Evolutionary conservation across 2,888 invertebrate species (phyloP), one percentile per base, ranked within the genome.

Genomic region (Melanostoma mellinum): DNA sequence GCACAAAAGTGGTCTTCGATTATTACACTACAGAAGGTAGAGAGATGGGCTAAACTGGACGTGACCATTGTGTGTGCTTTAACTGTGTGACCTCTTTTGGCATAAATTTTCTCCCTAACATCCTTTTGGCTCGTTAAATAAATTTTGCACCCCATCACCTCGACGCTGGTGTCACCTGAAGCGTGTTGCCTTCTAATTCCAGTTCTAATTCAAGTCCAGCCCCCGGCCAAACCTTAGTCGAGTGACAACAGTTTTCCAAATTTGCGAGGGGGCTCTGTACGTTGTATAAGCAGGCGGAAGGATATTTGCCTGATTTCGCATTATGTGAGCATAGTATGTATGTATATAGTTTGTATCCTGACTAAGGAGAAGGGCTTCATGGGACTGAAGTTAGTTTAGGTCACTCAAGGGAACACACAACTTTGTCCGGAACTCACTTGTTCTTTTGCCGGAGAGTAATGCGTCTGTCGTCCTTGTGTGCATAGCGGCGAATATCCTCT

Each of bases 61-160:
- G 76, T 85, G 85, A 80, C 85, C 85, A 80, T 71, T 79, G 55
- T 77, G 58, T 77, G 46, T 77, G 72, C 68, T 46, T 77, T 68
- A 82, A 77, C 82, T 77, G 82, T 76, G 80, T 76, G 79, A 80
- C 79, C 85, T 80, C 80, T 80, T 80, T 85, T 48, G 71, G 75
- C 85, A 85, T 85, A 85, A 85, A 85, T 85, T 85, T 76, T 80
- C 80, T 76, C 79, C 72, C 56, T 80, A 68, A 85, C 85, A 85
- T 85, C 85, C 85, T 85, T 85, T 85, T 85, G 85, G 80, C 80
- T 85, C 85, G 85, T 85, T 85, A 85, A 85, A 85, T 85, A 85
- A 85, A 85, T 85, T 85, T 85, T 72, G 75, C 75, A 75, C 75
- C 80, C 80, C 85, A 80, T 78, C 80, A 75, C 80, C 85, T 75